phyloP scores from a whole-genome alignment of 2,797 vertebrate species.

The Lepus townsendii region DNA sequence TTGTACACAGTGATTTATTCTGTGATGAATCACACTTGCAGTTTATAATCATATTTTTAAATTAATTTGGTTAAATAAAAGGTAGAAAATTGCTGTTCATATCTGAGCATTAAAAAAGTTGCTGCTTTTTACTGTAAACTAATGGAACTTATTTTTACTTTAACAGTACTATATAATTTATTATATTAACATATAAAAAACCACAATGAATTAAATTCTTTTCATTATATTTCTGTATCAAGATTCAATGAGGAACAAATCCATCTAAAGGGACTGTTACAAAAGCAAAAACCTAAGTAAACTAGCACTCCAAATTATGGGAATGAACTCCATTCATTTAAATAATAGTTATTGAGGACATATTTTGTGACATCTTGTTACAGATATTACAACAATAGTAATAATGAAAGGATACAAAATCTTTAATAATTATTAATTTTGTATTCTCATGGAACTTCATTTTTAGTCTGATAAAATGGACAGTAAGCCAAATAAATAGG shows the following conservation, averaged over 20 bases:
- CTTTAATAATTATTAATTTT: not conserved
- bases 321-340: not conserved
- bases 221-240: not conserved
- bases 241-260: not conserved
- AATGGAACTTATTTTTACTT: not conserved
- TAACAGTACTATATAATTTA: not conserved
- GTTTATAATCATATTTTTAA: conserved; percentile 40
- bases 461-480: not conserved
- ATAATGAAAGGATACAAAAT: not conserved
- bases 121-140: not conserved
- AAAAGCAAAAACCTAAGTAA: not conserved
- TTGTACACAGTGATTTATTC: not conserved
- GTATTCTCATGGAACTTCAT: not conserved
- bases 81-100: not conserved
- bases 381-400: not conserved
- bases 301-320: not conserved
- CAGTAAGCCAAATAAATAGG: conserved; percentile 37
- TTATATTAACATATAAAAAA: conserved; percentile 24
- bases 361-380: not conserved
- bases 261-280: not conserved
- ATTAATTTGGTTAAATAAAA: conserved; percentile 57
- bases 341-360: conserved; percentile 31
- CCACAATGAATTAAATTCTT: conserved; percentile 14
- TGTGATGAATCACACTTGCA: conserved; percentile 28
- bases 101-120: conserved; percentile 1